Evolutionary conservation across 1,140 invertebrate species (phyloP).

Genomic region (Listronotus oregonensis): DNA sequence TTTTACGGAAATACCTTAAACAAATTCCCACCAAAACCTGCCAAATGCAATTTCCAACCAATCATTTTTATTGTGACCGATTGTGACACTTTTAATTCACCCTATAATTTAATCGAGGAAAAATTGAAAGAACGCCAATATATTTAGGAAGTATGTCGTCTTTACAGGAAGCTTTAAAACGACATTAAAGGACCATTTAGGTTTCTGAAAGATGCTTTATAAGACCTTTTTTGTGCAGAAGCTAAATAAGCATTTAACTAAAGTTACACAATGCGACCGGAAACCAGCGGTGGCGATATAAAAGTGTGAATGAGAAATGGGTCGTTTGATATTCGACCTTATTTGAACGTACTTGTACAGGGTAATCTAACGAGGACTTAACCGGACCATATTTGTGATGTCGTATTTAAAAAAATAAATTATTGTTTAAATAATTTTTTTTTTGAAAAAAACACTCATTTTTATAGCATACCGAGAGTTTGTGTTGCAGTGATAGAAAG

Average conservation of each 20-base stretch:
- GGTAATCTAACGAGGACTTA: no score
- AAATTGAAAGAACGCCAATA: constrained; percentile 8
- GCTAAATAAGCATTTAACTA: constrained; percentile 16
- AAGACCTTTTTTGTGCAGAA: constrained; percentile 16
- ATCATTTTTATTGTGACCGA: constrained; percentile 27
- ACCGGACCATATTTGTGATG: no score
- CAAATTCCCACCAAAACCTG: constrained; percentile 26
- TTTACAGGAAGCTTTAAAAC: constrained; percentile 32
- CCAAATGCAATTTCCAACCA: constrained; percentile 13
- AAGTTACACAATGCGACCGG: constrained; percentile 24
- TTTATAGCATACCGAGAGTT: no score
- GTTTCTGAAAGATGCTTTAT: constrained; percentile 5
- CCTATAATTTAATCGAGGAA: constrained; percentile 18
- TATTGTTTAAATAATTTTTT: no score
- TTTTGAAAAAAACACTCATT: no score
- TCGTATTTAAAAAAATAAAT: no score
- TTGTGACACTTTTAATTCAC: constrained; percentile 22
- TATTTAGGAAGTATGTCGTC: constrained; percentile 27
- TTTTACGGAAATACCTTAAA: no score
- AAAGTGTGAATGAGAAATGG: constrained; percentile 2
- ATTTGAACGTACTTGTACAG: no score
- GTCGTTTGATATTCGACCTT: not conserved
- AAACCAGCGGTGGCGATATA: constrained; percentile 16
- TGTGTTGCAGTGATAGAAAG: no score
- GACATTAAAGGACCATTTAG: constrained; percentile 29